Conservation (phyloP, 2,113 vertebrate species). For the Noctilio leporinus region DNA sequence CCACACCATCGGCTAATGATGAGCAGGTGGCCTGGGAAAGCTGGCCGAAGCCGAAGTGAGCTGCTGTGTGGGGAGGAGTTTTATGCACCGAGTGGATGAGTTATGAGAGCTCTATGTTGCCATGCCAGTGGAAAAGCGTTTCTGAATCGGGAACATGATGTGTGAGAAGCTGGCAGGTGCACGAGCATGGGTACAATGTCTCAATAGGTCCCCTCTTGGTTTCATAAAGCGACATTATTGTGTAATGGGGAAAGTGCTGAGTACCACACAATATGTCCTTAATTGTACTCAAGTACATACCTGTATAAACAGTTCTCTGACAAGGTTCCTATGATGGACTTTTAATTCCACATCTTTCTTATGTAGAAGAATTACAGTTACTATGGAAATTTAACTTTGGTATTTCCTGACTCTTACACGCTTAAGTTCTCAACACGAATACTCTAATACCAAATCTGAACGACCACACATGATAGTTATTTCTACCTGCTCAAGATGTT, state of each 20-base stretch:
- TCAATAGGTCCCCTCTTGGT: neutral
- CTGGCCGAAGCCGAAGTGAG: neutral
- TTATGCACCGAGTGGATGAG: neutral
- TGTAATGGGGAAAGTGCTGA: neutral
- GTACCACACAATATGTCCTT: neutral
- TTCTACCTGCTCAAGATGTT: neutral
- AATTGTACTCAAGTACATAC: neutral
- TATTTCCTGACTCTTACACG: neutral
- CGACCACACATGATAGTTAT: neutral
- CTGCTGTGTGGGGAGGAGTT: neutral
- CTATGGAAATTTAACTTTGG: neutral
- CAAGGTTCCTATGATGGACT: neutral
- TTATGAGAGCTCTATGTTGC: neutral
- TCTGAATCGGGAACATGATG: neutral
- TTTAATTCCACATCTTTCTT: neutral
- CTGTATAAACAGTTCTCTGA: neutral
- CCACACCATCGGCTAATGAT: neutral
- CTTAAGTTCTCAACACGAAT: neutral
- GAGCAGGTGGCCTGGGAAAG: constrained; percentile 25
- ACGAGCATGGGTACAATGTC: neutral
- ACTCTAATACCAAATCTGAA: neutral
- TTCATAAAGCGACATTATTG: neutral
- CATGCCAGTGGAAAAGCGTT: neutral
- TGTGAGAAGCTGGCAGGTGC: neutral
- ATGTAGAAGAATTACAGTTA: neutral